Base-by-base conservation (phyloP, 2,888 invertebrate species). In the Theodoxus fluviatilis region DNA sequence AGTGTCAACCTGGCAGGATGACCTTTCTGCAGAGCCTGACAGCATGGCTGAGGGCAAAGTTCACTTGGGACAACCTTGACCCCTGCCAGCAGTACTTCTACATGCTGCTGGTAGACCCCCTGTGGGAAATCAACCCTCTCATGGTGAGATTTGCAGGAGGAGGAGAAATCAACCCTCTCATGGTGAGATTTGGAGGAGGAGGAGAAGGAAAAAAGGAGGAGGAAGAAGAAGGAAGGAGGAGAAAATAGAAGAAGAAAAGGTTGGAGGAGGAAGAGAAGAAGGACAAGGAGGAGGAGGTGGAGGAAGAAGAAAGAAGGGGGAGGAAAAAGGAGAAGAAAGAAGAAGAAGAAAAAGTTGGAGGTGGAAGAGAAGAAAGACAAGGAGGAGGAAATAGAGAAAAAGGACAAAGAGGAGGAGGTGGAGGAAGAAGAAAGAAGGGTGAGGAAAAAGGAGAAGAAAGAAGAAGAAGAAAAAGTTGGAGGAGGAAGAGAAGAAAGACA, bases 341-440 rank as follows among this genome's bases (percentile, higher is more conserved):
- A 55, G 55, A 18, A 55, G 55, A 18, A 55, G 55, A 18, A 61
- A 33, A 31, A 31, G 33, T n/a, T 31, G 61, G 12, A 31, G 33
- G 9, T 31, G 61, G 12, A 31, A n/a, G 9, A 61, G 61, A 31
- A 31, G 33, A 12, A 61, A 33, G 12, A 31, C 9, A 12, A 28
- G 61, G 12, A 31, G 40, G 12, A 43, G 65, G n/a, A 40, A 18
- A n/a, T 28, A 25, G 18, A 22, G 40, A n/a, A 43, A 33, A 40
- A 40, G 22, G n/a, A 43, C 38, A n/a, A 40, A 25, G 12, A 43
- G 65, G 18, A 40, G 40, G n/a, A 43, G 65, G n/a, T 38, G 65
- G 18, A 28, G 40, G 18, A 40, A 49, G 28, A 2, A 66, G 33
- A 47, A 33, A 66, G 31, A 66, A 33, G 49, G 4, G 31, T 2